These are phyloP conservation scores for Drosophila koepferae DNA, from an alignment of 2,888 invertebrate genomes.

Conservation along the genomic window DNA sequence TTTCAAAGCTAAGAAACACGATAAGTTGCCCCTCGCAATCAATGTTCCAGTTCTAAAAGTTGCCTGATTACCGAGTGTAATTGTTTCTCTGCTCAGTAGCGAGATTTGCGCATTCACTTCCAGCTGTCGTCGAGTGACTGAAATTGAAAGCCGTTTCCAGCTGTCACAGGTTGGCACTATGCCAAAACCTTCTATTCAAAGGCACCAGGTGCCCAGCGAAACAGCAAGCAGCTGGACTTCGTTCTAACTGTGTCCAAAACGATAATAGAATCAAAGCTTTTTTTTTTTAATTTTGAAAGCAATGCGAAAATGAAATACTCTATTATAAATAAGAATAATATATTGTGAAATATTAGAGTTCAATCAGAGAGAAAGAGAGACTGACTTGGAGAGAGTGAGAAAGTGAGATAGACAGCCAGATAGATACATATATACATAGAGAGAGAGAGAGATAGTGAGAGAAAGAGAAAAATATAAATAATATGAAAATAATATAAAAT, in stretches of 20 bases:
- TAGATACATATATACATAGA: too few species aligned
- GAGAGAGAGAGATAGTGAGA: too few species aligned
- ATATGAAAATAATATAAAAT: not conserved
- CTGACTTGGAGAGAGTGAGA: too few species aligned
- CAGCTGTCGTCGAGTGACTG: constrained; percentile 25
- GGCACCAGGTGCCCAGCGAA: constrained; percentile 69
- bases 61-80: constrained; percentile 33
- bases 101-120: constrained; percentile 17
- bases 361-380: too few species aligned
- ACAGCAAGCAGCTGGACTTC: constrained; percentile 33
- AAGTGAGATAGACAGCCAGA: too few species aligned
- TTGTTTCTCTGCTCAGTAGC: constrained; percentile 12
- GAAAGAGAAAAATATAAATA: not conserved
- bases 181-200: constrained; percentile 64
- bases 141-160: constrained; percentile 73
- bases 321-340: not conserved
- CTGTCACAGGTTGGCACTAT: constrained; percentile 57
- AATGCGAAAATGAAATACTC: constrained; percentile 16
- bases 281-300: not conserved
- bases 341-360: not conserved
- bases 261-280: constrained; percentile 18
- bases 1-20: constrained; percentile 26
- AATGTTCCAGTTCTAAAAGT: constrained; percentile 11
- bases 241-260: constrained; percentile 21
- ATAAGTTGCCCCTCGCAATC: constrained; percentile 36